Evolutionary conservation across 2,797 vertebrate species (phyloP).

Genomic region (Gambelia wislizenii): DNA sequence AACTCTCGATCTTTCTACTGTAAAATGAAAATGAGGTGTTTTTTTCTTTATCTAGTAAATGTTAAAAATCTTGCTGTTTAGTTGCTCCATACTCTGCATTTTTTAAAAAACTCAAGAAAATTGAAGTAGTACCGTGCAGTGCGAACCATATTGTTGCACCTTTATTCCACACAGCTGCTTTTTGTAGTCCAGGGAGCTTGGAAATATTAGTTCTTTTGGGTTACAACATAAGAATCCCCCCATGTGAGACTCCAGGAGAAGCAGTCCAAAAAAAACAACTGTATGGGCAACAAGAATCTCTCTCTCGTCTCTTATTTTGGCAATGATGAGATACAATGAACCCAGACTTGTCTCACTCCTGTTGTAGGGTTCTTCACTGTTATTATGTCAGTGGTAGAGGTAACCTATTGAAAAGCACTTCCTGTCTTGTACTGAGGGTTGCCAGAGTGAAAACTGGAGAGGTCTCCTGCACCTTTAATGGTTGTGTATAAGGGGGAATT

Average conservation of each 20-base stretch:
- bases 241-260: too few species aligned
- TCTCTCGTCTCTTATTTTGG: background rate
- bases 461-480: too few species aligned
- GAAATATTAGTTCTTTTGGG: too few species aligned
- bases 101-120: background rate
- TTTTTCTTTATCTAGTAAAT: background rate
- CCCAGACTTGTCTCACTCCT: background rate
- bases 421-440: background rate
- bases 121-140: background rate
- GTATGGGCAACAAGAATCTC: background rate
- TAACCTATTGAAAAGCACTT: background rate
- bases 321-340: background rate
- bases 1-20: constrained; percentile 93
- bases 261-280: too few species aligned
- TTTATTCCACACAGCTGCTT: background rate
- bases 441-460: too few species aligned
- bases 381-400: too few species aligned
- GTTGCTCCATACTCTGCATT: background rate
- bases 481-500: too few species aligned
- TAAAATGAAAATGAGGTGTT: constrained; percentile 61
- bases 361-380: background rate
- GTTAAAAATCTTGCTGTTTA: background rate
- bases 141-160: background rate
- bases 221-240: too few species aligned
- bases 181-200: background rate